Evolutionary conservation across 2,113 vertebrate species (phyloP), one percentile per base, ranked within the genome.

Genomic region (Microcebus ravelobensis): DNA sequence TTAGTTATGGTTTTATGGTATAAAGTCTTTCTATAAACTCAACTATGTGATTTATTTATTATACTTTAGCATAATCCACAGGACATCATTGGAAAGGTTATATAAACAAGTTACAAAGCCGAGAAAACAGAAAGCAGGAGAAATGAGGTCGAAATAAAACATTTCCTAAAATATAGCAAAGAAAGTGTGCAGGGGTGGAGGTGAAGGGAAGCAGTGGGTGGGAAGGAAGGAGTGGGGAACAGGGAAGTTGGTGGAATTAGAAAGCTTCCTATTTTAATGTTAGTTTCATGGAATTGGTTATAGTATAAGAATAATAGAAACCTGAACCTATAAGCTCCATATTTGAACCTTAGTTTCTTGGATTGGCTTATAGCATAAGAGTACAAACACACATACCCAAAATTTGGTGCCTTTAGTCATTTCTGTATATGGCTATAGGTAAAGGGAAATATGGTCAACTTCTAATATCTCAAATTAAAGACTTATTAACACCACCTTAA

Each of bases 31-130:
- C 90, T 88, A 61, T 76, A 94, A 92, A 96, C 27, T 70, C 57
- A 87, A 80, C 71, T 90, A 57, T 77, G 81, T 92, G 84, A 96
- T 94, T 95, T 96, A 94, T 57, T 97, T 95, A 95, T 93, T 87
- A 96, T 61, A 92, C 48, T 83, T 90, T 85, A 71, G 92, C 76
- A 96, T 95, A 97, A 96, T 82, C 92, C 81, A 96, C 76, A 95
- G 90, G 90, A 83, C 73, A 92, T 87, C 80, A 85, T 9, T 87
- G 90, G 91, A 96, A 97, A 97, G 95, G 92, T 96, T 90, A 94
- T 42, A 97, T 48, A 96, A 96, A 79, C 48, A 96, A 95, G 70
- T 96, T 85, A 96, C 59, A 76, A 96, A 94, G 85, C 76, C 27
- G 5, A 96, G 50, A 85, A 95, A 95, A 94, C 50, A 94, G 85